Evolutionary conservation across 2,888 invertebrate genomes (phyloP).

Genomic region (Drosophila quinaria): DNA sequence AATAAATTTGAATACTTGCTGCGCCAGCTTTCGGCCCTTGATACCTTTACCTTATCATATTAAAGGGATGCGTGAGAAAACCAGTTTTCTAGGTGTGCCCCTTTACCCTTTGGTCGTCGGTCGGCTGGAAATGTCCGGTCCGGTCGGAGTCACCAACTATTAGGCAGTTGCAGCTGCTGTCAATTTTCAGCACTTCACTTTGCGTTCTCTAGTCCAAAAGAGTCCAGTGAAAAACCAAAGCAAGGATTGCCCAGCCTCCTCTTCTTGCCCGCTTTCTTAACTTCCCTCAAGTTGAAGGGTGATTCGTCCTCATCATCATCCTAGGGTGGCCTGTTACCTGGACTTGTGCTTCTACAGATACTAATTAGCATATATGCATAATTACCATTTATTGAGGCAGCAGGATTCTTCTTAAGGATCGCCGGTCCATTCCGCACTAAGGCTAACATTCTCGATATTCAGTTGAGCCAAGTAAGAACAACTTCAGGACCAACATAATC

Average conservation of each 20-base stretch:
- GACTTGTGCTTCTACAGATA: background rate
- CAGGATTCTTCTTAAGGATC: background rate
- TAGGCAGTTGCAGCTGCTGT: constrained; percentile 33
- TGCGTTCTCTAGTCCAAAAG: constrained; percentile 3
- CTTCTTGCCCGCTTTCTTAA: background rate
- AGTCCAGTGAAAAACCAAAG: background rate
- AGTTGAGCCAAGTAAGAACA: no score
- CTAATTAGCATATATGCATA: constrained; percentile 6
- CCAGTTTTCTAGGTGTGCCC: constrained; percentile 60
- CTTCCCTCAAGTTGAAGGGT: background rate
- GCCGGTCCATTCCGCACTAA: background rate
- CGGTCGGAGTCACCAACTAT: constrained; percentile 35
- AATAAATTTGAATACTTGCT: constrained; percentile 63
- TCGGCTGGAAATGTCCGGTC: constrained; percentile 56
- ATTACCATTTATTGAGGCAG: background rate
- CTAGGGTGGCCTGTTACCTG: constrained; percentile 1
- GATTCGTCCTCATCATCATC: background rate
- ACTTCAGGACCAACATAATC: no score
- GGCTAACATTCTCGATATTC: background rate
- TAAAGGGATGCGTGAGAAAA: constrained; percentile 73
- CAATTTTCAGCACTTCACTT: background rate
- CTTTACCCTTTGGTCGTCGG: constrained; percentile 16
- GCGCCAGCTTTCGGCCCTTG: constrained; percentile 38
- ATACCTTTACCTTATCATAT: constrained; percentile 6
- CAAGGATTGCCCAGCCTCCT: background rate